These are phyloP conservation scores for Nasonia longicornis DNA, from an alignment of 1,140 invertebrate species.

Conservation along the genomic window DNA sequence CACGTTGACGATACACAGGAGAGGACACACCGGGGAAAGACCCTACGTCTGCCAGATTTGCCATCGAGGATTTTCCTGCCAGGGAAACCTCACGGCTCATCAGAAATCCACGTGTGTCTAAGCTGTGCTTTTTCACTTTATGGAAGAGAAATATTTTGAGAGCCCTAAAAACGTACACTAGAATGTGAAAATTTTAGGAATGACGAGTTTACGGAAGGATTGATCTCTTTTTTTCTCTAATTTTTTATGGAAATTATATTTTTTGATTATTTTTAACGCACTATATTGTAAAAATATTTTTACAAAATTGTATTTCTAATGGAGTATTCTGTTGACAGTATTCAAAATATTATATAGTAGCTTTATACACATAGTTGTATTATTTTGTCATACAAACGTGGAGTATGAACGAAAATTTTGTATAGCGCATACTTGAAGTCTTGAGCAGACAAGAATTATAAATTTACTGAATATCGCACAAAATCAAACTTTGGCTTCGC, in stretches of 20 bases:
- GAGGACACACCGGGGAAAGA: conserved; percentile 71
- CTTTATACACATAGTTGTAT: not conserved
- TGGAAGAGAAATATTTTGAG: too few species aligned
- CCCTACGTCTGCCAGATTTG: conserved; percentile 70
- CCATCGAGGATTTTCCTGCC: conserved; percentile 67
- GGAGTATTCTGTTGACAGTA: not conserved
- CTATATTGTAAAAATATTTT: not conserved
- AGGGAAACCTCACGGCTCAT: conserved; percentile 68
- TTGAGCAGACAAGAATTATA: not conserved
- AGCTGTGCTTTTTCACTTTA: not conserved
- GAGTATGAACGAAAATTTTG: not conserved
- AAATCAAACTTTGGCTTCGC: not conserved
- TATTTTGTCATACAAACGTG: not conserved
- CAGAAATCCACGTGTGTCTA: conserved; percentile 66
- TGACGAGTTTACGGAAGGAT: not conserved
- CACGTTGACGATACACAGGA: conserved; percentile 68
- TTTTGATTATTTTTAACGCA: not conserved
- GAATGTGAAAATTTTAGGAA: not conserved
- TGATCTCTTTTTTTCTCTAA: not conserved
- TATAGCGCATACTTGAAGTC: not conserved
- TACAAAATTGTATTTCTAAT: not conserved
- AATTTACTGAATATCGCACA: not conserved
- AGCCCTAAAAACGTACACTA: not conserved
- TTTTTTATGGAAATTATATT: not conserved
- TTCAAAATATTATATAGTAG: not conserved